These are phyloP conservation scores for Linnaemya tessellans DNA, from an alignment of 2,888 invertebrate genomes.

Conservation along the genomic window DNA sequence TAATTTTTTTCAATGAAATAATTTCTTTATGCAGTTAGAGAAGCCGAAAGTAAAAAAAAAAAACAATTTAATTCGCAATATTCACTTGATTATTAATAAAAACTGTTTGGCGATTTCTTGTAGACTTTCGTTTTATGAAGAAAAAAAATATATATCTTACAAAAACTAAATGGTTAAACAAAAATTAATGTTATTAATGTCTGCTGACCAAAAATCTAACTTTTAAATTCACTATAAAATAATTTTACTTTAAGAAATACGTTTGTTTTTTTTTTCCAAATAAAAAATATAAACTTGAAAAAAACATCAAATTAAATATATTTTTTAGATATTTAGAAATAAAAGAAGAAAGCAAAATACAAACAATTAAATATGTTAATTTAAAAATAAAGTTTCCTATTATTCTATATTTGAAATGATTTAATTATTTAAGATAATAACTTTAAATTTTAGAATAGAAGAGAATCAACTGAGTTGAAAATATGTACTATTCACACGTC, in stretches of 20 bases:
- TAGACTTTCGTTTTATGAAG: too few species aligned
- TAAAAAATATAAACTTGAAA: conserved; percentile 9
- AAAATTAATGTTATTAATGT: too few species aligned
- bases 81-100: too few species aligned
- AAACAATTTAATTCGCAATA: too few species aligned
- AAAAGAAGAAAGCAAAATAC: conserved; percentile 27
- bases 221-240: background rate
- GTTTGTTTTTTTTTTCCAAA: background rate
- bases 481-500: conserved; percentile 54
- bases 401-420: conserved; percentile 52
- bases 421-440: conserved; percentile 5
- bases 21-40: too few species aligned
- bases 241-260: background rate
- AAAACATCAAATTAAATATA: background rate
- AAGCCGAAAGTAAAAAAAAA: too few species aligned
- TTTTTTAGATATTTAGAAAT: conserved; percentile 42
- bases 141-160: too few species aligned
- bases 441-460: conserved; percentile 30
- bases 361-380: conserved; percentile 43
- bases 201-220: background rate
- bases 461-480: conserved; percentile 59
- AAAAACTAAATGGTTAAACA: too few species aligned
- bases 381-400: conserved; percentile 66
- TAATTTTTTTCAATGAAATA: too few species aligned
- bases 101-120: too few species aligned